Evolutionary conservation across 2,797 vertebrate species (phyloP).

Genomic region (Propithecus deckenii): DNA sequence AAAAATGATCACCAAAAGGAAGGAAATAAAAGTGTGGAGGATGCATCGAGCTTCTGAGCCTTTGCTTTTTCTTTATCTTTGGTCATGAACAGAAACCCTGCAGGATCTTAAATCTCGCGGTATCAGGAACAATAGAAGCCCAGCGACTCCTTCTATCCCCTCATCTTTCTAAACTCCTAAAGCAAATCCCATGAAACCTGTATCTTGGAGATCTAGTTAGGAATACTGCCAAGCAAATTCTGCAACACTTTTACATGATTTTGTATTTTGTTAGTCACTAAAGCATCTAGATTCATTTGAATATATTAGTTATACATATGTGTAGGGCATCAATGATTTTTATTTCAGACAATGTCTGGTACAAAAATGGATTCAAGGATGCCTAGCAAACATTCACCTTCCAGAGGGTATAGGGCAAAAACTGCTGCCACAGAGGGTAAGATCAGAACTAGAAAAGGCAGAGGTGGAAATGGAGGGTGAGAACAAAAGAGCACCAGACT

Average conservation of each 20-base stretch:
- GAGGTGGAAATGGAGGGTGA: neutral
- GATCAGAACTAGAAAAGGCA: neutral
- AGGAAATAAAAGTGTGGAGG: neutral
- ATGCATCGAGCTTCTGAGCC: neutral
- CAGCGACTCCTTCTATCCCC: neutral
- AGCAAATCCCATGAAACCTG: neutral
- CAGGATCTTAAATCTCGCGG: neutral
- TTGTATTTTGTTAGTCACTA: neutral
- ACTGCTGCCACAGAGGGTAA: rapidly evolving
- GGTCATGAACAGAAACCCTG: neutral
- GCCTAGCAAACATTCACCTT: neutral
- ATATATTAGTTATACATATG: neutral
- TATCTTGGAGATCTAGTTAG: neutral
- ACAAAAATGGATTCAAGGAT: neutral
- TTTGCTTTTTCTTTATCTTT: neutral
- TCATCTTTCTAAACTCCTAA: neutral
- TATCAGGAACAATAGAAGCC: neutral
- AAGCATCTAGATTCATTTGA: neutral
- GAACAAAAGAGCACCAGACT: neutral
- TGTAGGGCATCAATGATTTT: neutral
- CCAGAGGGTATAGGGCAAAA: neutral
- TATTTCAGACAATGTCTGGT: neutral
- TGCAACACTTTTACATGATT: neutral
- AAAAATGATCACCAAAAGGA: neutral
- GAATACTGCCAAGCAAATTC: neutral